A percentile compares a stretch with the other conserved stretches of the same genome.
These are phyloP conservation scores for Epizoanthus fatuus DNA, from an alignment of 92 coral and sea anemone species.

Conservation along the genomic window DNA sequence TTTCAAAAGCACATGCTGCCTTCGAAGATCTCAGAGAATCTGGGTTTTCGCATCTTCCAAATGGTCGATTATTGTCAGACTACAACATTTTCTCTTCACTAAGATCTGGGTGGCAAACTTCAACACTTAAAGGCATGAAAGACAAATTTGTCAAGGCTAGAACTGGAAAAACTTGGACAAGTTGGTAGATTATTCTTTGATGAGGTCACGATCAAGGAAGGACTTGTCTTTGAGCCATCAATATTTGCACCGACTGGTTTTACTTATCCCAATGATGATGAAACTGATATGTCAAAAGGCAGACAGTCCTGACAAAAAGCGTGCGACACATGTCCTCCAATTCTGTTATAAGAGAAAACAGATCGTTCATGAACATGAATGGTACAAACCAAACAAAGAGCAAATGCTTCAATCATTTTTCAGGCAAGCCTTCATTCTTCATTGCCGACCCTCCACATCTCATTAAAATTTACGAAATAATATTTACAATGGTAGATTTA, in stretches of 20 bases:
- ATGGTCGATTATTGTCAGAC: slow-evolving; percentile 21
- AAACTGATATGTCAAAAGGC: slow-evolving; percentile 2
- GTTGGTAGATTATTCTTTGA: slow-evolving; percentile 71
- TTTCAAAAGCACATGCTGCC: slow-evolving; percentile 45
- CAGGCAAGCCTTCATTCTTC: slow-evolving; percentile 46
- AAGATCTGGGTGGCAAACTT: slow-evolving; percentile 70
- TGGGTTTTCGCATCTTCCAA: too few relatives aligned
- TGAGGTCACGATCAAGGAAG: slow-evolving; percentile 72
- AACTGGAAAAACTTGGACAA: slow-evolving; percentile 49
- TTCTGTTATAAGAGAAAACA: slow-evolving; percentile 68
- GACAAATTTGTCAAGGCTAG: slow-evolving; percentile 45
- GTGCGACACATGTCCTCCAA: slow-evolving; percentile 69
- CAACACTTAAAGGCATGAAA: slow-evolving; percentile 46
- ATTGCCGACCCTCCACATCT: slow-evolving; percentile 74
- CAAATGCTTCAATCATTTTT: slow-evolving; percentile 54
- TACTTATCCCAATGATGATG: slow-evolving; percentile 61
- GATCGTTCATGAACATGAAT: slow-evolving; percentile 67
- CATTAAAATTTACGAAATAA: slow-evolving; percentile 63
- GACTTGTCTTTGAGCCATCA: slow-evolving; percentile 62
- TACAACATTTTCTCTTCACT: slow-evolving; percentile 60
- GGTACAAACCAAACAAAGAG: slow-evolving; percentile 50
- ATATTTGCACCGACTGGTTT: slow-evolving; percentile 69
- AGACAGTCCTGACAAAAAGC: neutral
- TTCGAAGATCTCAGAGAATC: too few relatives aligned
- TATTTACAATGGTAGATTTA: too few relatives aligned